Percentiles rank a stretch among this genome's conserved stretches.
Conservation (phyloP, 35 echinoderm and acorn worm species). For the Ophioderma brevispina region DNA sequence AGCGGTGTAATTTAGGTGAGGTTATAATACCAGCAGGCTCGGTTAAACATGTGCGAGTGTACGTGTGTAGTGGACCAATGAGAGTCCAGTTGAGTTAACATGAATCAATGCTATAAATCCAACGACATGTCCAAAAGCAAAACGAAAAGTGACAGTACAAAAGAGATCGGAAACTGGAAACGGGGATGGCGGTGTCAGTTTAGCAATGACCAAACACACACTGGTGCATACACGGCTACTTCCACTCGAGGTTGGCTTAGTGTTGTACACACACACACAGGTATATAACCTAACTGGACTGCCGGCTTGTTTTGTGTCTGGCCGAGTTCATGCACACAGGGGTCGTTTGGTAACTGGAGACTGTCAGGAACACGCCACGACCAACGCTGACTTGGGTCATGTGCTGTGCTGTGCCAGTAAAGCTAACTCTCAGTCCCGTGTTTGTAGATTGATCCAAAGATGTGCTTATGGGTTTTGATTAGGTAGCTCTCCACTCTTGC, state of each 20-base stretch:
- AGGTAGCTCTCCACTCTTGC: not conserved
- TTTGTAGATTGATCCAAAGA: not conserved
- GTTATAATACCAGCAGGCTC: not conserved
- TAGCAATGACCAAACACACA: not conserved
- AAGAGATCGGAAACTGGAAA: not conserved
- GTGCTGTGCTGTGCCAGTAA: not conserved
- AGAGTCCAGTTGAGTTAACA: not conserved
- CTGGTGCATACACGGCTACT: not conserved
- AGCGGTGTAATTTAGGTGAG: not conserved
- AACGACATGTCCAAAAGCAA: not conserved
- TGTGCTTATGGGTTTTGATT: not conserved
- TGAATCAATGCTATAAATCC: not conserved
- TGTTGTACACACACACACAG: not conserved
- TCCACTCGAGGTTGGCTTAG: not conserved
- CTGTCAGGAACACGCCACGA: not conserved
- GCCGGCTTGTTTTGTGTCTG: conserved; percentile 12
- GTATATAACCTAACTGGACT: not conserved
- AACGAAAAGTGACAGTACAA: not conserved
- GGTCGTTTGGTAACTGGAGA: not conserved
- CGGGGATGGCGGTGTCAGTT: not conserved
- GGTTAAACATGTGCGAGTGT: not conserved
- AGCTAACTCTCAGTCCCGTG: not conserved
- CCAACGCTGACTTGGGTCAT: not conserved
- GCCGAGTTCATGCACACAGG: not conserved
- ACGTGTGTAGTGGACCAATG: not conserved